Evolutionary conservation across 35 echinoderm and acorn worm genomes (phyloP), one percentile per base, ranked within the genome.

Genomic region (Apostichopus japonicus): DNA sequence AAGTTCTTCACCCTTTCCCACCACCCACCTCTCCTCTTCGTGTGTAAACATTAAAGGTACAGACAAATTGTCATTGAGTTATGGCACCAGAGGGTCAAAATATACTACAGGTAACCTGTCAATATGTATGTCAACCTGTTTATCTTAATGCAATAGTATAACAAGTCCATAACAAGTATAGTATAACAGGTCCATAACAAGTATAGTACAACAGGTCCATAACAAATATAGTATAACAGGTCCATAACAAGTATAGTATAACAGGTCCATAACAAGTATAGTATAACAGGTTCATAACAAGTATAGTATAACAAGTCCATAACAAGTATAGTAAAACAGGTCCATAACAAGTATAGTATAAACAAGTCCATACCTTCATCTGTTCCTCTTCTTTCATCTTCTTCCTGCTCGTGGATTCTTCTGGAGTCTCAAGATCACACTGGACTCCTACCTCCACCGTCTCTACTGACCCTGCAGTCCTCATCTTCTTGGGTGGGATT

Each of bases 361-460:
- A 44, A 80, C 13, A 27, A 87, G 21, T 44, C 57, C 88, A 92
- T 78, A 95, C 96, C 90, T 95, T 95, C 76, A 94, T 79, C 9
- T 92, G 89, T 67, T 88, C 94, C 23, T 95, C 94, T 73, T 97
- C 94, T 86, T 95, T 95, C 11, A 15, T 65, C 67, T 95, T 98
- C 44, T 92, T 58, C 55, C 82, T 94, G 23, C 25, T 70, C 6
- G 88, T 78, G 16, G n/a, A 22, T 67, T 88, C 76, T 19, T 96
- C 93, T 33, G 79, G 82, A 11, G 84, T 51, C 24, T 92, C 90
- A 13, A 79, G 57, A 80, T 95, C 94, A 73, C 92, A 95, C 72
- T 95, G 95, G 57, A 91, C 92, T 57, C 90, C 86, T 23, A 80
- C 65, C 56, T 92, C 94, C 17, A 19, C 52, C 17, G 56, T 94